These are phyloP conservation scores for Rhimphoctona megacephalus DNA, from an alignment of 2,888 invertebrate genomes.

Conservation along the genomic window DNA sequence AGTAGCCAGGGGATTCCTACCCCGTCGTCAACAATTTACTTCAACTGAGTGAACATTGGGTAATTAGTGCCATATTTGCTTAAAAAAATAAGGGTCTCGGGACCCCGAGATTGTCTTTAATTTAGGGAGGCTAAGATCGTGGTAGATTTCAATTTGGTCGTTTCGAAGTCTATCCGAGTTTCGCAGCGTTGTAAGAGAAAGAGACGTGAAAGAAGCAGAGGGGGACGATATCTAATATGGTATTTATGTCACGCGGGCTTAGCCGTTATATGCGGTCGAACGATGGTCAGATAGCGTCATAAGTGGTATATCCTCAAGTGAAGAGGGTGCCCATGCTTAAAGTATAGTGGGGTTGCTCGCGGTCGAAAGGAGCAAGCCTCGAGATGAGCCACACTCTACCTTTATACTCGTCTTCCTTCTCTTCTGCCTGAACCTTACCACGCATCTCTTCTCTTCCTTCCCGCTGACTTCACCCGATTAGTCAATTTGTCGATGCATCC, in stretches of 20 bases:
- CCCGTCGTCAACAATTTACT: constrained; percentile 34
- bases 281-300: constrained; percentile 69
- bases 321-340: constrained; percentile 58
- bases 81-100: constrained; percentile 25
- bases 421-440: constrained; percentile 57
- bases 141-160: constrained; percentile 51
- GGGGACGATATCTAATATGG: constrained; percentile 67
- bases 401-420: constrained; percentile 39
- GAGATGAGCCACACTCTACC: constrained; percentile 33
- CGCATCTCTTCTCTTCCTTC: constrained; percentile 70
- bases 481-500: constrained; percentile 72
- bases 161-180: constrained; percentile 27
- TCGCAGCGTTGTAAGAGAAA: constrained; percentile 21
- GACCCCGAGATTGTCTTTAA: constrained; percentile 32
- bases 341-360: constrained; percentile 60
- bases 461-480: constrained; percentile 73
- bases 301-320: constrained; percentile 66
- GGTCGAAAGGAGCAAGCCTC: constrained; percentile 47
- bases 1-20: constrained; percentile 6
- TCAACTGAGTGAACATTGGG: constrained; percentile 51
- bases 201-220: constrained; percentile 22
- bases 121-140: constrained; percentile 59
- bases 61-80: constrained; percentile 63
- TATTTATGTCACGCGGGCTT: constrained; percentile 71
- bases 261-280: constrained; percentile 66